Percentiles rank a stretch among this genome's conserved stretches.
Conservation (phyloP, 37 sponge, comb jelly and placozoan species). For the Agelas oroides region DNA sequence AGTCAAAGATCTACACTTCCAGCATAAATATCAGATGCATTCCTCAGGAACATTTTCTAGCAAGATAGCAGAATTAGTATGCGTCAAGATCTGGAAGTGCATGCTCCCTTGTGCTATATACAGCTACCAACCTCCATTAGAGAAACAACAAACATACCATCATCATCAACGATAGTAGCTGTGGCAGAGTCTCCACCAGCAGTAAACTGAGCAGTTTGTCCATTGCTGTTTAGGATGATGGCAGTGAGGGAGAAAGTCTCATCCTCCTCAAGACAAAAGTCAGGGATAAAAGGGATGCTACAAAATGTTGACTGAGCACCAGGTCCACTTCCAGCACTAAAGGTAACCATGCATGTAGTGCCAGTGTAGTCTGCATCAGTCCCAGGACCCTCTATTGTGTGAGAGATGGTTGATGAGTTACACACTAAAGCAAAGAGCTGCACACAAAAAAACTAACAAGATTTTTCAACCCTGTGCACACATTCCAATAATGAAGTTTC, state of each 20-base stretch:
- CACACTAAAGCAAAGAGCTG: not conserved
- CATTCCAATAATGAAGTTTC: too few species aligned
- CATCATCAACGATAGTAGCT: slow-evolving; percentile 17
- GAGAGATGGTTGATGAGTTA: not conserved
- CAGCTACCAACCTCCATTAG: too few species aligned
- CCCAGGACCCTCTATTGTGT: not conserved
- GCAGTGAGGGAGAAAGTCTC: slow-evolving; percentile 4
- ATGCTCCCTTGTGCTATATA: too few species aligned
- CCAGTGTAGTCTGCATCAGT: not conserved
- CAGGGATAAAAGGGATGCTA: not conserved
- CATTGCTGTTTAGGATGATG: not conserved
- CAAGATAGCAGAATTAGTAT: too few species aligned
- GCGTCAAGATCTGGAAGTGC: too few species aligned
- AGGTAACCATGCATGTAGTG: not conserved
- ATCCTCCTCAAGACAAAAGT: not conserved
- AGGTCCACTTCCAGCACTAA: slow-evolving; percentile 12
- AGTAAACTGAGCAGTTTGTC: not conserved
- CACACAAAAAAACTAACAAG: too few species aligned
- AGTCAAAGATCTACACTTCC: too few species aligned
- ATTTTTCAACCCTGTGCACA: too few species aligned
- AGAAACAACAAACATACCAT: too few species aligned
- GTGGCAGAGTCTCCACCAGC: slow-evolving; percentile 7
- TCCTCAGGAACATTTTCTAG: too few species aligned
- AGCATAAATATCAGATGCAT: too few species aligned
- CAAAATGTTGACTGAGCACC: not conserved